Evolutionary conservation across 2,888 invertebrate genomes (phyloP).

Genomic region (Sinhomidia bicolor): DNA sequence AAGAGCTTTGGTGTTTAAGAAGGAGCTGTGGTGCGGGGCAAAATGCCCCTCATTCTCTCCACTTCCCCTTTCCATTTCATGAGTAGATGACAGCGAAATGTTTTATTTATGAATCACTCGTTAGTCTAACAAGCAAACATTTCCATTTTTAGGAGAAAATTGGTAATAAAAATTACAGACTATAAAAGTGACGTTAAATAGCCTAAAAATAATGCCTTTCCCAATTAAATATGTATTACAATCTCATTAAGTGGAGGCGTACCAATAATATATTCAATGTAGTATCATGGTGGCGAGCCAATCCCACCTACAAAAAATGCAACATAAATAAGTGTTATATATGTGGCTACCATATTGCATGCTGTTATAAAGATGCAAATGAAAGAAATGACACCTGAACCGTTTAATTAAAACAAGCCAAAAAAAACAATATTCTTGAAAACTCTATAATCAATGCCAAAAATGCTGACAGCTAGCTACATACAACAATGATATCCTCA

Average conservation of each 20-base stretch:
- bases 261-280: too few relatives aligned
- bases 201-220: background rate
- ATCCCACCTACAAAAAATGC: too few relatives aligned
- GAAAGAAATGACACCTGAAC: too few relatives aligned
- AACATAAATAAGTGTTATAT: background rate
- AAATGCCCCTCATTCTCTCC: background rate
- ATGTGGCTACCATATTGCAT: too few relatives aligned
- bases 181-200: background rate
- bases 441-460: background rate
- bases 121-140: slow-evolving; percentile 11
- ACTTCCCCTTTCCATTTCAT: slow-evolving; percentile 24
- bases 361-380: too few relatives aligned
- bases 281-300: too few relatives aligned
- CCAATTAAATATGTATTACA: slow-evolving; percentile 14
- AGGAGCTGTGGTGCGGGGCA: background rate
- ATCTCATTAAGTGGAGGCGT: too few relatives aligned
- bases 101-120: slow-evolving; percentile 3
- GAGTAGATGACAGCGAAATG: background rate
- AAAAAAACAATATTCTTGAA: too few relatives aligned
- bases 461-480: background rate
- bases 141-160: slow-evolving; percentile 10
- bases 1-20: background rate
- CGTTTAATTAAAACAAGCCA: too few relatives aligned
- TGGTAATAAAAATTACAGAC: background rate
- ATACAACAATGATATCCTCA: too few relatives aligned